These are phyloP conservation scores for Protosalanx chinensis DNA, from an alignment of 2,797 vertebrate species.

Conservation along the genomic window DNA sequence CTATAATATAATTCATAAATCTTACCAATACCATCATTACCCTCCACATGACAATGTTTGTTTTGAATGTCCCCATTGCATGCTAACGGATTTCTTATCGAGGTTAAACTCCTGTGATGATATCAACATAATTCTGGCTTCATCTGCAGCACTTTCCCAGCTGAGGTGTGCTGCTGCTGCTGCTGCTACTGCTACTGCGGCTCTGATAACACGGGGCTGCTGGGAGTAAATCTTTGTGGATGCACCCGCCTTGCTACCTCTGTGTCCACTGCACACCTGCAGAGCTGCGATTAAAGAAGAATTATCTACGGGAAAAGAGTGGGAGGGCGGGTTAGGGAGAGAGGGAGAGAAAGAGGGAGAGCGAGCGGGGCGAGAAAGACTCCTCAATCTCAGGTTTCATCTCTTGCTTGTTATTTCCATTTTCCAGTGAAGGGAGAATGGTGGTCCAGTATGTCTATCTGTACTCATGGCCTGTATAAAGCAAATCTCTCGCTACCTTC, in stretches of 20 bases:
- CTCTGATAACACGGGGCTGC: conserved; percentile 58
- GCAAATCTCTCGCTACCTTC: conserved; percentile 32
- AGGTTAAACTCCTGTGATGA: conserved; percentile 48
- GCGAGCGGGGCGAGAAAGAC: conserved; percentile 16
- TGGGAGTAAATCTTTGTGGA: conserved; percentile 49
- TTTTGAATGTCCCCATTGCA: background rate
- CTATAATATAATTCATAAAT: too few species aligned
- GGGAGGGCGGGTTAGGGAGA: background rate
- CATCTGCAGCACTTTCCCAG: conserved; percentile 21
- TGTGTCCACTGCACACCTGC: conserved; percentile 45
- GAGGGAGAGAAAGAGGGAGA: background rate
- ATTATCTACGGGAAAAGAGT: conserved; percentile 53
- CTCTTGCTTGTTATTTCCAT: conserved; percentile 48
- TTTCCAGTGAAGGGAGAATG: conserved; percentile 22
- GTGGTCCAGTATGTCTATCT: conserved; percentile 23
- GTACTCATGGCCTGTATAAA: conserved; percentile 43
- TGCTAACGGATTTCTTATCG: conserved; percentile 44
- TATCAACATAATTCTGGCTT: conserved; percentile 60
- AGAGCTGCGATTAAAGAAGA: conserved; percentile 68
- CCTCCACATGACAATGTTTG: too few species aligned
- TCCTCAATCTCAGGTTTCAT: conserved; percentile 60
- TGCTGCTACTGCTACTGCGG: background rate
- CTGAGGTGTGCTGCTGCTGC: background rate
- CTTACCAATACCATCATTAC: too few species aligned
- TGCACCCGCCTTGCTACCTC: conserved; percentile 29